Conservation (phyloP, 2,113 vertebrate genomes). For the Corythaixoides concolor region DNA sequence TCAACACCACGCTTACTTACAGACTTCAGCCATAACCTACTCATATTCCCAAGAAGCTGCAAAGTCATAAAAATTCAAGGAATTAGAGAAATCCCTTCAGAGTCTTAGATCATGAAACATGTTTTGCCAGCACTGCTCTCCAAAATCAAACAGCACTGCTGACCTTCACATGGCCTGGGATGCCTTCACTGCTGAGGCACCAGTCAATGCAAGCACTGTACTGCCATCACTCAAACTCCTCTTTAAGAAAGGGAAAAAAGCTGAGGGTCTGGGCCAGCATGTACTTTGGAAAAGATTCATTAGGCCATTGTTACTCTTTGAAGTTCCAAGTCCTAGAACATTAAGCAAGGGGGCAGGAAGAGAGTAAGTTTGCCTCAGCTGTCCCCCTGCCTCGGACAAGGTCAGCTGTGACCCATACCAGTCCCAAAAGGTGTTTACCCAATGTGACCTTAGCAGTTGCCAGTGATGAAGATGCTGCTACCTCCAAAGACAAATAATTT, state of each 20-base stretch:
- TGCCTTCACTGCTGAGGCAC: too few species aligned
- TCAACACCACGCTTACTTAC: not conserved
- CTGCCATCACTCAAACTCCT: not conserved
- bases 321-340: not conserved
- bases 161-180: not conserved
- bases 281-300: not conserved
- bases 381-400: not conserved
- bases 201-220: not conserved
- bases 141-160: not conserved
- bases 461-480: not conserved
- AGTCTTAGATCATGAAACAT: not conserved
- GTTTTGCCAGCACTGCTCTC: not conserved
- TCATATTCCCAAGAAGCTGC: not conserved
- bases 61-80: not conserved
- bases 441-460: not conserved
- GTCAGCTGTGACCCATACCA: not conserved
- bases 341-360: not conserved
- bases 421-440: not conserved
- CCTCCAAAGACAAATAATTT: not conserved
- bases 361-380: not conserved
- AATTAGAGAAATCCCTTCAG: not conserved
- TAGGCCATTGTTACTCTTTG: not conserved
- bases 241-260: not conserved
- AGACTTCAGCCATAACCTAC: not conserved
- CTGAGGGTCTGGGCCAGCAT: not conserved